Evolutionary conservation across 2,888 invertebrate species (phyloP), one percentile per base, ranked within the genome.

Genomic region (Sarcophaga subvicina): DNA sequence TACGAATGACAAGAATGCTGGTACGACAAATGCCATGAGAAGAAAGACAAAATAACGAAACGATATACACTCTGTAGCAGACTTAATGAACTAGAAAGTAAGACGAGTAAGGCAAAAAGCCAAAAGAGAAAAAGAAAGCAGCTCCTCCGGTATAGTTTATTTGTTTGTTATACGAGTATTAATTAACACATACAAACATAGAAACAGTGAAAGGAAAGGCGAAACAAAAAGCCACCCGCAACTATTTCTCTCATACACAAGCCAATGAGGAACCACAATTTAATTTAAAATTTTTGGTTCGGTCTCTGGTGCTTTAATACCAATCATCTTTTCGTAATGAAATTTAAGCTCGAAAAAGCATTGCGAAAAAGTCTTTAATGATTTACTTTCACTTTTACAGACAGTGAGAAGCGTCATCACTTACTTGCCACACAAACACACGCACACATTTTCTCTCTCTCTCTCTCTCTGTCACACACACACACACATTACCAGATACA

Each of bases 341-440:
- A 45, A 67, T 67, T 45, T 67, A 67, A 45, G n/a, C 6, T 8
- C n/a, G 11, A 45, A 67, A 45, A 59, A 59, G 59, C 14, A 59
- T 27, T 37, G 4, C 5, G 25, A n/a, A 66, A 20, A 37, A 67
- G 27, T 27, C 12, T 64, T 64, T 64, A 17, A 67, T 45, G 20
- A 67, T 67, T 45, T 67, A 27, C 12, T 64, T 37, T 59, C n/a
- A 59, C 59, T 59, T 59, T n/a, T 59, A 37, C 37, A 37, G 37
- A 37, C 37, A 37, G 8, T 8, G 37, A 37, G 8, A 37, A 37
- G 37, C 37, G 10, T 37, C 37, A 10, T 37, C 37, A 37, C 8
- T 37, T 37, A 37, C 10, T 37, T 37, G 3, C 27, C 25, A 25
- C 25, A 54, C 37, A 25, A 27, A 37, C 71, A 71, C 37, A 37